Base-by-base conservation (phyloP, 2,888 invertebrate genomes). In the Campoplex capitator region DNA sequence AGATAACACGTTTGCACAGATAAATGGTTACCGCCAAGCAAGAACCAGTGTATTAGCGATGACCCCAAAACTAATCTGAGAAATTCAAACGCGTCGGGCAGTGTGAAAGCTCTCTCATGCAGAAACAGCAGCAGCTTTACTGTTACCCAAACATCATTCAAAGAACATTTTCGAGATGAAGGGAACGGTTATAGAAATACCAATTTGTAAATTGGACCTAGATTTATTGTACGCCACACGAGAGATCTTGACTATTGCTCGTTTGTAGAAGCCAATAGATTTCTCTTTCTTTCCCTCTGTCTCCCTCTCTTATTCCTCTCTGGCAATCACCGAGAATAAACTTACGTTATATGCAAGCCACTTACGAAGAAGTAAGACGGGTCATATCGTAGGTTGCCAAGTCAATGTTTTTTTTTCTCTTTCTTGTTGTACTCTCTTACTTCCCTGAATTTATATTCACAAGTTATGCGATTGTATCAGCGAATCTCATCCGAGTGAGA, bases 181-280 rank as follows among this genome's bases (percentile, higher is more conserved):
- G 74, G 51, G 28, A 74, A 56, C 84, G 65, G 76, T 81, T 85
- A 85, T 81, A 73, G 81, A 81, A 73, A 82, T 81, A 81, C 81
- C 85, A 85, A 85, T 85, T 85, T 85, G 85, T 82, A 81, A 85
- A 82, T 85, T 81, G 81, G 77, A 77, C 76, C 42, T 23, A 68
- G 81, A 85, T 85, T 82, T 85, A 85, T 85, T 32, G 77, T 32
- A 73, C 56, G 45, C 65, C 35, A 73, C 68, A 56, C 51, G 38
- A 58, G 35, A 42, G 7, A 16, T 67, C 68, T 28, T 68, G 56
- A 35, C 65, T 45, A 38, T 42, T 54, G 38, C 84, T 67, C 84
- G 80, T 74, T 80, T 75, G 56, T 56, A 77, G 67, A 80, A 84
- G 67, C 80, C 80, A 84, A 77, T 83, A 71, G 48, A 62, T 77